Evolutionary conservation across 2,113 vertebrate species (phyloP), one percentile per base, ranked within the genome.

Genomic region (Nyctereutes procyonoides): DNA sequence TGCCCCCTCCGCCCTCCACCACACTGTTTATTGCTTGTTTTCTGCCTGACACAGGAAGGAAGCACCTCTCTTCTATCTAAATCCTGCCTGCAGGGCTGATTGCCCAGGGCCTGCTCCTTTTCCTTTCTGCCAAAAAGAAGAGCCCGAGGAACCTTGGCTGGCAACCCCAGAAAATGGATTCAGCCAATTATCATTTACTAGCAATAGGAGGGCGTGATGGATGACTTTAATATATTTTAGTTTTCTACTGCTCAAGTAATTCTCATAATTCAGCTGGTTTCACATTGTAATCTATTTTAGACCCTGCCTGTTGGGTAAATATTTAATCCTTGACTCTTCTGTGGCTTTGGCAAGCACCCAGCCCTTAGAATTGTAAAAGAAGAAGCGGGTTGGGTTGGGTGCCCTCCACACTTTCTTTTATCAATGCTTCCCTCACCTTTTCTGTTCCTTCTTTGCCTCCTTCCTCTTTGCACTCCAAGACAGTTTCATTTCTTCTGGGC

Each of bases 221-320:
- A 98, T 97, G 90, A 86, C 71, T 95, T 98, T 96, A 97, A 97
- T 98, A 98, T 96, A 91, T 92, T 88, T 97, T 48, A 80, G 56
- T 90, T 97, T 95, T 93, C 85, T 88, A n/a, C 55, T 94, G 55
- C 58, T 93, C 60, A 93, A 62, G n/a, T 71, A 56, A 95, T 97
- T 93, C 55, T 95, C 38, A 65, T 93, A 97, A 95, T 88, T 96
- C 53, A 97, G n/a, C 84, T 91, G 55, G 17, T 73, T 98, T 95
- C 80, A 90, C 67, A 85, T 93, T 82, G 88, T 97, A 69, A 88
- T 88, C 58, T 67, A 60, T 95, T 94, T 94, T 88, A 92, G 74
- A 30, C 19, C 51, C 67, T 67, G n/a, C 63, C 55, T 92, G 13
- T 86, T 30, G 32, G 62, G 13, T 96, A 96, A 89, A 88, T 90